phyloP scores from a whole-genome alignment of 2,888 invertebrate genomes.

The Lepidochitona cinerea region DNA sequence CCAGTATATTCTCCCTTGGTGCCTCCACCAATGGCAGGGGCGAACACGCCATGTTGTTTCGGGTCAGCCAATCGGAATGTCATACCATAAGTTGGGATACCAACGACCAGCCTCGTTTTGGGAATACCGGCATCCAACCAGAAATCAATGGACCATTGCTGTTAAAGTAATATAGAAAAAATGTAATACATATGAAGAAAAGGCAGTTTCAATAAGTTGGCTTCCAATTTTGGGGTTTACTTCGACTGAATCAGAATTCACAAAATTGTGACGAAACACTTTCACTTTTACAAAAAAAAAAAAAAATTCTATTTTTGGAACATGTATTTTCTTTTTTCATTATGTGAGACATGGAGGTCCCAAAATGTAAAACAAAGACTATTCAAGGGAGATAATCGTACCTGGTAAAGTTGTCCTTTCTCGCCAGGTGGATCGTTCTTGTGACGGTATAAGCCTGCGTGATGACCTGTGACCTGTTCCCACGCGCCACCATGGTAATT shows the following conservation, averaged over 20 bases:
- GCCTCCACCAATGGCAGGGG: conserved; percentile 90
- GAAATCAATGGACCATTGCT: conserved; percentile 57
- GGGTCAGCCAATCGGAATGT: conserved; percentile 47
- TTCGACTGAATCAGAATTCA: neutral
- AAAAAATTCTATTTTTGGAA: too few species aligned
- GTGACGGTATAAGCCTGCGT: conserved; percentile 46
- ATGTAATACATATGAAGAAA: too few species aligned
- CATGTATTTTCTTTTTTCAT: too few species aligned
- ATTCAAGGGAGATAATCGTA: too few species aligned
- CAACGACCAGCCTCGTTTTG: conserved; percentile 87
- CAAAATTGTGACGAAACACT: too few species aligned
- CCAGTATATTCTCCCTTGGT: conserved; percentile 88
- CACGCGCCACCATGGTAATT: conserved; percentile 61
- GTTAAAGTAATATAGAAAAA: conserved; percentile 5
- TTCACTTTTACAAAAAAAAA: too few species aligned
- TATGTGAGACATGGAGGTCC: too few species aligned
- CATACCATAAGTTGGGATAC: conserved; percentile 91
- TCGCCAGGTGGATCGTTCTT: conserved; percentile 40
- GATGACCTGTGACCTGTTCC: conserved; percentile 55
- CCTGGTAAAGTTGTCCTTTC: conserved; percentile 52
- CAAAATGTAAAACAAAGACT: too few species aligned
- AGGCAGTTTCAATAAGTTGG: too few species aligned
- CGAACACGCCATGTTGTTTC: conserved; percentile 76
- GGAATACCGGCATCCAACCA: conserved; percentile 49
- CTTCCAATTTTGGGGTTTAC: too few species aligned